phyloP scores from a whole-genome alignment of 2,113 vertebrate genomes.

The Alouatta palliata region DNA sequence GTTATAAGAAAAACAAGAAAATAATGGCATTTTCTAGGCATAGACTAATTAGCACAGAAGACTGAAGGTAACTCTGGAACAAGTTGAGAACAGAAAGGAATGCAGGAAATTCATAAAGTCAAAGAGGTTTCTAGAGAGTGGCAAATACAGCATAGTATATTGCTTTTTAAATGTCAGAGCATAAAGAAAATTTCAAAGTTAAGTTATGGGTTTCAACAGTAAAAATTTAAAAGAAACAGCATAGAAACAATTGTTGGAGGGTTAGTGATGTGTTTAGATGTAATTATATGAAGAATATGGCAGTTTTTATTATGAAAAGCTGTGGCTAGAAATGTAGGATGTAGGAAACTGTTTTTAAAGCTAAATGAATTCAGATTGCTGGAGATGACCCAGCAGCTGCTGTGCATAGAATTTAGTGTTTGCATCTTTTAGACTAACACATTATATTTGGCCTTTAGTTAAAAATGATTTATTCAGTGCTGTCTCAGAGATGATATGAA shows the following conservation, averaged over 20 bases:
- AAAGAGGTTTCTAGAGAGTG: background rate
- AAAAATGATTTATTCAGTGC: background rate
- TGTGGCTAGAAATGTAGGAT: background rate
- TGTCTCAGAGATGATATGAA: background rate
- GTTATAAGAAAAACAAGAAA: background rate
- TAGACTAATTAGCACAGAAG: background rate
- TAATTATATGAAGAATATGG: constrained; percentile 26
- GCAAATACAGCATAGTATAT: background rate
- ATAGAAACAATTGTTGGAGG: constrained; percentile 15
- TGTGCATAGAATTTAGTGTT: constrained; percentile 2
- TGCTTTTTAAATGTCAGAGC: background rate
- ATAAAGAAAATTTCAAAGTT: background rate
- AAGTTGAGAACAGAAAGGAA: background rate
- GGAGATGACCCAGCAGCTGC: constrained; percentile 6
- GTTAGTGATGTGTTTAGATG: background rate
- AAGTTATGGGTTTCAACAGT: background rate
- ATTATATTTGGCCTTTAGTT: constrained; percentile 3
- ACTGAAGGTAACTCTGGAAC: background rate
- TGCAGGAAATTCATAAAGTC: background rate
- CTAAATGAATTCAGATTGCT: constrained; percentile 33
- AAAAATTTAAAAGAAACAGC: constrained; percentile 55
- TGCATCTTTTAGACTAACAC: background rate
- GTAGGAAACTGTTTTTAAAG: background rate
- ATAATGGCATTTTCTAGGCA: background rate
- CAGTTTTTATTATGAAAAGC: constrained; percentile 39